These are phyloP conservation scores for Nothoprocta perdicaria DNA, from an alignment of 2,113 vertebrate genomes.

Conservation along the genomic window DNA sequence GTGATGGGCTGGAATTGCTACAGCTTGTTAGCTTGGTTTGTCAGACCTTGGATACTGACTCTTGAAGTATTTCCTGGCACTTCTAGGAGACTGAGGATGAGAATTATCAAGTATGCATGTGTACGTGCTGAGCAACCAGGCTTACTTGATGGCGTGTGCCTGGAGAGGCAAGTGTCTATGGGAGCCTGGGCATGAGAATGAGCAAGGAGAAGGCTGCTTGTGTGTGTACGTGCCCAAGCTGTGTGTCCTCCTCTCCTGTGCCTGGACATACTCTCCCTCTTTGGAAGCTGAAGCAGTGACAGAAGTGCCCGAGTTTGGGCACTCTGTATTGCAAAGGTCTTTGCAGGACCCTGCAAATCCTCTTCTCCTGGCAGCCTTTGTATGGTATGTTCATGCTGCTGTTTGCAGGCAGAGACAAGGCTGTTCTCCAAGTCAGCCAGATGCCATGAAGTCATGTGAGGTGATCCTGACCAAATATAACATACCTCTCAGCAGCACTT, in stretches of 20 bases:
- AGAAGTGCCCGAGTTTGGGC: not conserved
- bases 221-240: rapidly evolving
- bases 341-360: rapidly evolving
- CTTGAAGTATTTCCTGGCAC: not conserved
- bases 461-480: slow-evolving; percentile 32
- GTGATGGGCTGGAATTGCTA: not conserved
- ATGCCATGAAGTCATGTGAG: slow-evolving; percentile 36
- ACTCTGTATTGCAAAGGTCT: not conserved
- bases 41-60: not conserved
- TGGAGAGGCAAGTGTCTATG: rapidly evolving
- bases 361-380: not conserved
- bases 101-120: not conserved
- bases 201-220: not conserved
- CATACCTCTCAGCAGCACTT: slow-evolving; percentile 10
- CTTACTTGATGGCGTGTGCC: rapidly evolving
- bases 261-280: not conserved
- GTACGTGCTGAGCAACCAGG: rapidly evolving
- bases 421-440: slow-evolving; percentile 55
- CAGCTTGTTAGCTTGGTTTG: rapidly evolving
- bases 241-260: rapidly evolving
- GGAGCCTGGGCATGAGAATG: rapidly evolving
- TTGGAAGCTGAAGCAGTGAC: not conserved
- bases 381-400: not conserved
- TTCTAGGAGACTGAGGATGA: not conserved
- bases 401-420: not conserved